Evolutionary conservation across 2,888 invertebrate genomes (phyloP), one percentile per base, ranked within the genome.

Genomic region (Parnassius smintheus): DNA sequence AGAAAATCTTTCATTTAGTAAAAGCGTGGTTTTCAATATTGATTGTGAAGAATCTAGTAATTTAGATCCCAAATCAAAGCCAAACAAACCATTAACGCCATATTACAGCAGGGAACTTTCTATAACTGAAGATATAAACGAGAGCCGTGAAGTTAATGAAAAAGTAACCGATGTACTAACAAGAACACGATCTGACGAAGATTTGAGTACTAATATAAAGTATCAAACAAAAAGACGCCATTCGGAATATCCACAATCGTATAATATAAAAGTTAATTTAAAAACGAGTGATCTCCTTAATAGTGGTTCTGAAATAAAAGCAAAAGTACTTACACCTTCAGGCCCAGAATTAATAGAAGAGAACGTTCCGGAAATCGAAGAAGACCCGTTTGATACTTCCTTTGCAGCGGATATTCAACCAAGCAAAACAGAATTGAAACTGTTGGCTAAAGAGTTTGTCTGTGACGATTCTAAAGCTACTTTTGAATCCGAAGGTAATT

Each of bases 371-470:
- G 76, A 85, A 57, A 88, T 91, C 64, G 91, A 95, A 71, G 82
- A 87, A 9, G 97, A 97, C 88, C 97, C 97, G 0, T 98, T 98
- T 79, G 98, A 98, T 78, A 98, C 98, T 0, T 96, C 97, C 0
- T 96, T 96, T 72, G 96, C 96, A 0, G 92, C 91, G 63, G 95
- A 96, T 76, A 94, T 96, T 61, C 89, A 93, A 58, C 96, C 96
- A 0, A 96, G 96, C 3, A 95, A 94, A 83, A 95, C 96, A 1
- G 97, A 97, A 81, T 88, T 97, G 10, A 96, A 95, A 78, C 83
- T 96, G 49, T 78, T 97, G 22, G 96, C 96, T 71, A 95, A 93
- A 79, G 96, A 96, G 78, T 91, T 96, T 64, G 95, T 95, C 71
- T 92, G 94, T 64, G 87, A 92, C 58, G 87, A 88, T 22, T 69